Evolutionary conservation across 2,888 invertebrate species (phyloP), one percentile per base, ranked within the genome.

Genomic region (Elmis aenea): DNA sequence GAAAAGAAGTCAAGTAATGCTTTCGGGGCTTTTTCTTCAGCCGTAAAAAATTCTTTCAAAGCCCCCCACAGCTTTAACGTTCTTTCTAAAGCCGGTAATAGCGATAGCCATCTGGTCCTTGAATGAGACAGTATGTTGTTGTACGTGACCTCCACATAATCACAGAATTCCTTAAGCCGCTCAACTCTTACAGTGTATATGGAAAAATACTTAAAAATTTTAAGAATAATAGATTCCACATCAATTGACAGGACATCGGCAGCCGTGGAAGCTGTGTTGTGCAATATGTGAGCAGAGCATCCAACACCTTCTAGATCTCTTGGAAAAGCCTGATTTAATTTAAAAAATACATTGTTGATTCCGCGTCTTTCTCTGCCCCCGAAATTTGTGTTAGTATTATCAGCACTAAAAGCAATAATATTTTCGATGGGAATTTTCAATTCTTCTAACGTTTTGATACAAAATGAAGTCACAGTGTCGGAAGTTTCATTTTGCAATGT

Each of bases 301-400:
- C 45, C 35, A 14, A 45, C 21, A 10, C 42, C 38, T 35, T 41
- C 34, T 18, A 41, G 33, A 26, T 36, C 27, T 33, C 6, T 18
- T 4, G 23, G 11, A 24, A 25, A 12, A 3, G 2, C 11, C 9
- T 9, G 13, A 13, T 24, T 33, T 33, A 33, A 25, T 24, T 25
- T 25, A 3, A 33, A 25, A 23, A 33, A 22, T 3, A 25, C 32
- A 24, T 33, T 33, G 26, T 15, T 33, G 2, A 14, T 8, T 33
- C 25, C 25, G 11, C 18, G 11, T 14, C 32, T 33, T 4, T 25
- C 12, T 16, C 3, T 14, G 5, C 32, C 25, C 6, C 25, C 25
- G 11, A 33, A 33, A 10, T 25, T 33, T 2, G 32, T 25, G 20
- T 33, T 33, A 2, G 30, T 22, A 22, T 22, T 30, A 13, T 30